Conservation (phyloP, 2,113 vertebrate species). For the Proterorhinus semilunaris region DNA sequence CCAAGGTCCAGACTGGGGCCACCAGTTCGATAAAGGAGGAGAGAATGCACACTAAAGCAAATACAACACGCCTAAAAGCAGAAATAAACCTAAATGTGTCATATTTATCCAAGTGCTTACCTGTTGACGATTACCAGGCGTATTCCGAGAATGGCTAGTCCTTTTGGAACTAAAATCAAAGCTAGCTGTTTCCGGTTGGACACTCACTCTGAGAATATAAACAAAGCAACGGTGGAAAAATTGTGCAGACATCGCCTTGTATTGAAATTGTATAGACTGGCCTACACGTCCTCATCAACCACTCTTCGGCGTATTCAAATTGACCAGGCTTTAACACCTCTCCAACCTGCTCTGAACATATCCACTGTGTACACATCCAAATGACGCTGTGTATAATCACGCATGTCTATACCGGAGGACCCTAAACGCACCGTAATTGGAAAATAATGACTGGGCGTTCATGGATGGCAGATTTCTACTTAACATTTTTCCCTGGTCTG, state of each 20-base stretch:
- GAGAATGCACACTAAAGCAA: too few species aligned
- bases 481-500: conserved; percentile 71
- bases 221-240: too few species aligned
- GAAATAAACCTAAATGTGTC: too few species aligned
- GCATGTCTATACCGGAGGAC: conserved; percentile 60
- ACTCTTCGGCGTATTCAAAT: conserved; percentile 11
- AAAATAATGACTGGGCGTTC: conserved; percentile 76
- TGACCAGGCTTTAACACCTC: conserved; percentile 3
- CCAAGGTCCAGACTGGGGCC: too few species aligned
- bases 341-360: conserved; percentile 35
- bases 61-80: too few species aligned
- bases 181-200: too few species aligned
- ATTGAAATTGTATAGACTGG: background rate
- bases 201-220: too few species aligned
- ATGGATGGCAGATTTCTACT: conserved; percentile 78
- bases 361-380: conserved; percentile 63
- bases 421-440: conserved; percentile 74
- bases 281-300: conserved; percentile 17
- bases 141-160: too few species aligned
- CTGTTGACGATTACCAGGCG: too few species aligned
- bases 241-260: background rate
- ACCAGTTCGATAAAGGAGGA: too few species aligned
- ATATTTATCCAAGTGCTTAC: too few species aligned
- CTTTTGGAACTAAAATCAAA: too few species aligned
- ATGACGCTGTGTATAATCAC: conserved; percentile 66